A percentile compares a stretch with the other conserved stretches of the same genome.
phyloP scores from a whole-genome alignment of 2,113 vertebrate genomes.

The Dendropsophus ebraccatus region DNA sequence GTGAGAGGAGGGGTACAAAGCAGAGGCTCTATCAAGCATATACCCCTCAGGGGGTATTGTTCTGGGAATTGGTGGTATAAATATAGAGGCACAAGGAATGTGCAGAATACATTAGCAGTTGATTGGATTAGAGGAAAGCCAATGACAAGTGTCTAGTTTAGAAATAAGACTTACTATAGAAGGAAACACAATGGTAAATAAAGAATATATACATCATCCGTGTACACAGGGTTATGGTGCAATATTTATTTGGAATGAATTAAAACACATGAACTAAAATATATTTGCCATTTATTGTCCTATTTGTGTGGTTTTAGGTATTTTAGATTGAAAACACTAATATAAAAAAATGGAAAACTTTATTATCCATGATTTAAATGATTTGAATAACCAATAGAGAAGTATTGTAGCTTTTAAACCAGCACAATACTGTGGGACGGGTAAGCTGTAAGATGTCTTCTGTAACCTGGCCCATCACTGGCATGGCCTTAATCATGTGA shows the following conservation, averaged over 20 bases:
- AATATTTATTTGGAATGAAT: background rate
- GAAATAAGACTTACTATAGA: background rate
- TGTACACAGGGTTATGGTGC: background rate
- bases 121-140: background rate
- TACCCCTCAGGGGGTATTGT: background rate
- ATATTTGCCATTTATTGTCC: too few relatives aligned
- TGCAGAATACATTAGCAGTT: background rate
- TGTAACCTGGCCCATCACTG: too few relatives aligned
- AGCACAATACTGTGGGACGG: too few relatives aligned
- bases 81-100: background rate
- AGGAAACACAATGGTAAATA: background rate
- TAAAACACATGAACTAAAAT: too few relatives aligned
- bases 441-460: too few relatives aligned
- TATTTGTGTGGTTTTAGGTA: too few relatives aligned
- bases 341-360: too few relatives aligned
- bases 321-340: too few relatives aligned
- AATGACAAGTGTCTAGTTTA: slow-evolving; percentile 64
- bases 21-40: background rate
- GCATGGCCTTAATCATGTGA: too few relatives aligned
- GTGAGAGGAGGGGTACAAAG: background rate
- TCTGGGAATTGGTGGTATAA: background rate
- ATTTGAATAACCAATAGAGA: too few relatives aligned
- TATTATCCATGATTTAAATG: too few relatives aligned
- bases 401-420: too few relatives aligned
- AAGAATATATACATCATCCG: background rate